A percentile compares a stretch with the other conserved stretches of the same genome.
Evolutionary conservation across 1,140 invertebrate genomes (phyloP).

Genomic region (Coenobita brevimanus): DNA sequence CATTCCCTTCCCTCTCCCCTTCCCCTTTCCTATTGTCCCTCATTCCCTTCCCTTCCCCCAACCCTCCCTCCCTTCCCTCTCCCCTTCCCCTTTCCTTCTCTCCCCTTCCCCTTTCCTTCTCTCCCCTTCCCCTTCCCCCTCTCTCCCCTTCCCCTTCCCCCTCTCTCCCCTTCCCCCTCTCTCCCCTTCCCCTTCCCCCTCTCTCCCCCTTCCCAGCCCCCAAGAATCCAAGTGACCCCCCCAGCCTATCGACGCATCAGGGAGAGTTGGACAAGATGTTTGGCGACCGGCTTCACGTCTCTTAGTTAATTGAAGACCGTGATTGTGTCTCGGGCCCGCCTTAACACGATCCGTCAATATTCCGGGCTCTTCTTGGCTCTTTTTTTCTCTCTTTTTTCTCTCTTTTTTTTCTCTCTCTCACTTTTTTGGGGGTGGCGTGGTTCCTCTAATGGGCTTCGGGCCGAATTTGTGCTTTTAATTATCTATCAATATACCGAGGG

Average conservation of each 20-base stretch:
- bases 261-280: slow-evolving; percentile 13
- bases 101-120: background rate
- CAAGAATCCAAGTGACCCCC: too few species aligned
- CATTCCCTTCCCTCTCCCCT: background rate
- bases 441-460: slow-evolving; percentile 24
- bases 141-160: too few species aligned
- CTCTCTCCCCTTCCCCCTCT: too few species aligned
- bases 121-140: background rate
- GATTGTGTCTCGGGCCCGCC: background rate
- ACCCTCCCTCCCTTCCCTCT: background rate
- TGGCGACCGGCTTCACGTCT: slow-evolving; percentile 3
- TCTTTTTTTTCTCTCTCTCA: too few species aligned
- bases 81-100: background rate
- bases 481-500: slow-evolving; percentile 33
- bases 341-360: slow-evolving; percentile 39
- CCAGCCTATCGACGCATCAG: too few species aligned
- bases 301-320: slow-evolving; percentile 33
- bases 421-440: background rate
- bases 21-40: background rate
- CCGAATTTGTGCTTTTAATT: slow-evolving; percentile 39
- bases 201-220: too few species aligned
- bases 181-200: background rate
- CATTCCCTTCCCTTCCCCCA: background rate
- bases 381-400: too few species aligned
- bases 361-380: too few species aligned